A percentile compares a stretch with the other conserved stretches of the same genome.
phyloP scores from a whole-genome alignment of 2,113 vertebrate species.

The Misgurnus mizolepis region DNA sequence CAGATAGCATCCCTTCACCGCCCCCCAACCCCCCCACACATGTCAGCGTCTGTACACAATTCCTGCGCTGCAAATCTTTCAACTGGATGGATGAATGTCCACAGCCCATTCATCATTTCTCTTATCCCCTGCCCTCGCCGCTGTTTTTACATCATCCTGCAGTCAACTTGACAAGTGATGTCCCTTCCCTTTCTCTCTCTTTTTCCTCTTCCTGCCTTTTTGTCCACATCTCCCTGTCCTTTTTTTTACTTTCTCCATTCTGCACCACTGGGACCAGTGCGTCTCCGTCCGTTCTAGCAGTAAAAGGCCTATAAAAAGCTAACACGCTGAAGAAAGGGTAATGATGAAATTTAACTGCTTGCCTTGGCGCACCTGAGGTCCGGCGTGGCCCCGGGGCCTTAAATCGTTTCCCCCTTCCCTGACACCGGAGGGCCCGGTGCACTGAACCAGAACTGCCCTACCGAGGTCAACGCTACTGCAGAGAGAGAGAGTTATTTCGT shows the following conservation, averaged over 20 bases:
- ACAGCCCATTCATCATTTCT: conserved; percentile 77
- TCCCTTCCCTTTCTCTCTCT: conserved; percentile 50
- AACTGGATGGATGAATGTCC: conserved; percentile 78
- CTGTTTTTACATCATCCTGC: conserved; percentile 80
- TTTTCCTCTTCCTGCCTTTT: conserved; percentile 13
- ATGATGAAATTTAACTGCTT: conserved; percentile 85
- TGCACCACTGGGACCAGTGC: conserved; percentile 67
- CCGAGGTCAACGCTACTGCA: conserved; percentile 75
- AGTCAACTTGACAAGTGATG: conserved; percentile 80
- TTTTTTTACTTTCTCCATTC: conserved; percentile 59
- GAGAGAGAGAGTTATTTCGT: conserved; percentile 75
- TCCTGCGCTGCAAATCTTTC: conserved; percentile 76
- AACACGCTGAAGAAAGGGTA: conserved; percentile 76
- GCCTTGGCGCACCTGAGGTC: conserved; percentile 78
- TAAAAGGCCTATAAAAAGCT: conserved; percentile 81
- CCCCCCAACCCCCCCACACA: conserved; percentile 49
- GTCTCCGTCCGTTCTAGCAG: conserved; percentile 70
- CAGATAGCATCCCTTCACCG: conserved; percentile 56
- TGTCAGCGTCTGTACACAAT: conserved; percentile 73
- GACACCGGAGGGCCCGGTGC: conserved; percentile 64
- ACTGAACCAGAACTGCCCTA: conserved; percentile 76
- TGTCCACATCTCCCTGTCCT: conserved; percentile 61
- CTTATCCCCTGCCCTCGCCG: conserved; percentile 75
- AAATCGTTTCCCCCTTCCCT: conserved; percentile 46
- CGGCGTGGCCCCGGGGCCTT: conserved; percentile 52